phyloP scores from a whole-genome alignment of 1,140 invertebrate genomes.

The Formica exsecta region DNA sequence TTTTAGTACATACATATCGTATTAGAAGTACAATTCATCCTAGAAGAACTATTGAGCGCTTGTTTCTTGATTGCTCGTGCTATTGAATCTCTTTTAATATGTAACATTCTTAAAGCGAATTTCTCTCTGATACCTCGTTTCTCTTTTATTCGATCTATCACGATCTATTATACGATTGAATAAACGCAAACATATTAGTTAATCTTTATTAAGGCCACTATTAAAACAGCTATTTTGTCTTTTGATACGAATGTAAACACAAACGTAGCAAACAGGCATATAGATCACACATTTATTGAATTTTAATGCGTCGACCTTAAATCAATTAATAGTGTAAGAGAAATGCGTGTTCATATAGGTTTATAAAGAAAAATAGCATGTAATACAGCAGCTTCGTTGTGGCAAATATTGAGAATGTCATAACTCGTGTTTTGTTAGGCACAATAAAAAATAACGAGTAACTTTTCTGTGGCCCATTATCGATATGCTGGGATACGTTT shows the following conservation, averaged over 20 bases:
- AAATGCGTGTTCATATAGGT: conserved; percentile 80
- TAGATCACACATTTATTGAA: conserved; percentile 57
- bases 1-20: conserved; percentile 84
- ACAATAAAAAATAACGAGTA: conserved; percentile 63
- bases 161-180: conserved; percentile 54
- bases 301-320: conserved; percentile 64
- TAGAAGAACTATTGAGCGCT: conserved; percentile 52
- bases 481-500: conserved; percentile 55
- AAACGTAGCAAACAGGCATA: conserved; percentile 24
- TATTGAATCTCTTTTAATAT: conserved; percentile 39
- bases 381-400: conserved; percentile 74
- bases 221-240: conserved; percentile 67
- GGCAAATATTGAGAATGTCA: conserved; percentile 60
- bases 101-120: conserved; percentile 36
- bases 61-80: conserved; percentile 55
- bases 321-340: conserved; percentile 73
- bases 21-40: conserved; percentile 78
- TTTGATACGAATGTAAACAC: conserved; percentile 75
- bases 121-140: conserved; percentile 65
- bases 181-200: conserved; percentile 46
- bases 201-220: conserved; percentile 59
- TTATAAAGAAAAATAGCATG: conserved; percentile 73
- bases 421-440: conserved; percentile 59
- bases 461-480: conserved; percentile 62
- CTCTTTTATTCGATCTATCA: conserved; percentile 54